Percentiles rank a stretch among this genome's conserved stretches.
These are phyloP conservation scores for Zonitis immaculata DNA, from an alignment of 2,888 invertebrate genomes.

Conservation along the genomic window DNA sequence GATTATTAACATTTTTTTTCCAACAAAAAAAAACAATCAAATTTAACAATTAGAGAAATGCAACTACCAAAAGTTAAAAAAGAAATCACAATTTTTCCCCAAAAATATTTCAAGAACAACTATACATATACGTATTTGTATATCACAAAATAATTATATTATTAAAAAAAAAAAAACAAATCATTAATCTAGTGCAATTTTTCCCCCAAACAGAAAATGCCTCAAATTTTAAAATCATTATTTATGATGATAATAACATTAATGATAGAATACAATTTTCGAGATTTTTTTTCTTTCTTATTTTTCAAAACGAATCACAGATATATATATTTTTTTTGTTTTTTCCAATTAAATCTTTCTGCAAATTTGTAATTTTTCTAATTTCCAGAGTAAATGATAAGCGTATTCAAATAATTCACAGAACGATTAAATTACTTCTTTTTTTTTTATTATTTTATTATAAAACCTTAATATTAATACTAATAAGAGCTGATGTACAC, in stretches of 20 bases:
- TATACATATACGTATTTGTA: too few relatives aligned
- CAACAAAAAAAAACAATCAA: not conserved
- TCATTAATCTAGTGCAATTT: too few relatives aligned
- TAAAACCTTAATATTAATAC: conserved; percentile 1
- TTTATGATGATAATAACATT: too few relatives aligned
- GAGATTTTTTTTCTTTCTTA: not conserved
- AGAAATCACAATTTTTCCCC: conserved; percentile 24
- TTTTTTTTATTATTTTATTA: too few relatives aligned
- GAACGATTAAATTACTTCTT: too few relatives aligned
- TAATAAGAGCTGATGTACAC: not conserved
- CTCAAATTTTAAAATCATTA: too few relatives aligned
- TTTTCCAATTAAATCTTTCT: not conserved
- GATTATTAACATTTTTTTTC: too few relatives aligned
- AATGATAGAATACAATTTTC: not conserved
- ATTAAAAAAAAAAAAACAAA: too few relatives aligned
- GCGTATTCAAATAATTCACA: not conserved
- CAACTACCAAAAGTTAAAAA: conserved; percentile 22
- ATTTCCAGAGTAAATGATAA: not conserved
- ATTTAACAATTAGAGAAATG: conserved; percentile 23
- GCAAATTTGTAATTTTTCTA: not conserved
- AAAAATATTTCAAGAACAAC: conserved; percentile 23
- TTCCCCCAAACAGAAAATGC: too few relatives aligned
- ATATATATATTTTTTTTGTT: too few relatives aligned
- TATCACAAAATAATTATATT: conserved; percentile 28
- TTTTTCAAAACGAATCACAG: not conserved